Evolutionary conservation across 2,888 invertebrate species (phyloP).

Genomic region (Eulithis prunata): DNA sequence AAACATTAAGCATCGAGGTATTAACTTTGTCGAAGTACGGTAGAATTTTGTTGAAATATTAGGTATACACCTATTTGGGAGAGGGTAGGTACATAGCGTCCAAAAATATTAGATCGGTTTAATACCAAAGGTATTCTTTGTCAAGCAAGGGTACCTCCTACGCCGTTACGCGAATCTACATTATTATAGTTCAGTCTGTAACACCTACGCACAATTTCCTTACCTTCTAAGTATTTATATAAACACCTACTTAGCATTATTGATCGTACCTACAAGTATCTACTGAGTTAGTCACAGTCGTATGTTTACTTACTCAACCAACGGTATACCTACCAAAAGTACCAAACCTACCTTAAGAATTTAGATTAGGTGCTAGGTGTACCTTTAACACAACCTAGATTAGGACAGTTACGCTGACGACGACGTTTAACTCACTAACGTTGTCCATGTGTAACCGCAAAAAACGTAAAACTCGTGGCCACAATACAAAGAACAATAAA

Average conservation of each 20-base stretch:
- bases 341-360: no score
- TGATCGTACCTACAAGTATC: conserved; percentile 2
- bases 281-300: neutral
- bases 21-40: no score
- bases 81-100: neutral
- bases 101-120: neutral
- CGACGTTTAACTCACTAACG: no score
- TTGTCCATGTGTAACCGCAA: no score
- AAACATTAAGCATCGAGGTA: neutral
- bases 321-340: no score
- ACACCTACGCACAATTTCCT: conserved; percentile 1
- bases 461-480: no score
- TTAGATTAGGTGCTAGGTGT: no score
- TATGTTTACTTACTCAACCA: neutral
- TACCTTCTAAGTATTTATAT: neutral
- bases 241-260: conserved; percentile 9
- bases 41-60: no score
- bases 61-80: no score
- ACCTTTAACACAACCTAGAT: no score
- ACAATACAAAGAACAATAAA: neutral
- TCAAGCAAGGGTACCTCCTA: neutral
- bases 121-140: neutral
- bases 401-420: no score
- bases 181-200: conserved; percentile 4
- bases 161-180: neutral